Evolutionary conservation across 2,113 vertebrate species (phyloP), one percentile per base, ranked within the genome.

Genomic region (Bombycilla garrulus): DNA sequence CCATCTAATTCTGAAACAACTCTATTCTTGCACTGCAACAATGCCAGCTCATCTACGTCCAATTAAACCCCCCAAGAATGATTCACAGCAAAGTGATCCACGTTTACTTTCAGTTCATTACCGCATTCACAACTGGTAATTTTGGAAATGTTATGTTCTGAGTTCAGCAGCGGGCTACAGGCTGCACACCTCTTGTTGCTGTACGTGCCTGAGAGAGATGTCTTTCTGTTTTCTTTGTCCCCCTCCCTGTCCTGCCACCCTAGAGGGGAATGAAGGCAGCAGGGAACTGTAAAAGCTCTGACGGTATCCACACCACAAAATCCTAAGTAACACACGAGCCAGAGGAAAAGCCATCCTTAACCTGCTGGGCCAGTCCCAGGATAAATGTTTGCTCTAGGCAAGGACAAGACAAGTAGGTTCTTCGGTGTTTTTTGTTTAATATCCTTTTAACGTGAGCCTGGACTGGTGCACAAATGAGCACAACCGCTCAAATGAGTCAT

Each of bases 61-160:
- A 92, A 86, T 86, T 84, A 95, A 91, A 95, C 22, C 40, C 65
- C 83, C 74, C 72, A 86, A 78, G 67, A 88, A 76, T 29, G 57
- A 84, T 56, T 92, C 92, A 94, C 8, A 84, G 80, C 57, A 35
- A 88, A 95, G 40, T 80, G 72, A 95, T 92, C 79, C 24, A 0
- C 87, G 58, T 96, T 97, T 98, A 95, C 97, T 96, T 97, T 97
- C 92, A 79, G 95, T 92, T 98, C 96, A 86, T 95, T 95, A 95
- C 94, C 95, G 95, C 92, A 93, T 92, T 96, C 35, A 16, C 62
- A 51, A 91, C 88, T 70, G 82, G 80, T 31, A 95, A 97, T 97
- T 97, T 96, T 80, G 96, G 92, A 92, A 96, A 97, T 92, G 76
- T 95, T 76, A 91, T 48, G 93, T 88, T 96, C 96, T 45, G 58